Conservation (phyloP, 2,888 invertebrate genomes). For the Ditula angustiorana region DNA sequence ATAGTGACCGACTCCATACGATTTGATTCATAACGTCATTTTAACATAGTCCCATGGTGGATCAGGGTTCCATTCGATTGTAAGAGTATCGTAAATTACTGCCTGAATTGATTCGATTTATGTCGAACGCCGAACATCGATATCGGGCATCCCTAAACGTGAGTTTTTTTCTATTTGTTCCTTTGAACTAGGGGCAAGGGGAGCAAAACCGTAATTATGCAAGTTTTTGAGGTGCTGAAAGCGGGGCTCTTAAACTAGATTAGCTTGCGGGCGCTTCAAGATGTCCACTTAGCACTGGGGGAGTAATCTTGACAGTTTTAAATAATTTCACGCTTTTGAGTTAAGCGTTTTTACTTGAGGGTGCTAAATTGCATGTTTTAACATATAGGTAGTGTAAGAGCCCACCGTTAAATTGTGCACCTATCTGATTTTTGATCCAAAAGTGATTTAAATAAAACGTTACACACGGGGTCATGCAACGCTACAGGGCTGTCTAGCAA, state of each 20-base stretch:
- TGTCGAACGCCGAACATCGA: background rate
- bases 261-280: conserved; percentile 26
- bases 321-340: background rate
- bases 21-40: no score
- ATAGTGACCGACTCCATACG: no score
- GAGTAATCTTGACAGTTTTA: conserved; percentile 19
- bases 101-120: no score
- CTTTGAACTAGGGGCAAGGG: conserved; percentile 4
- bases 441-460: no score
- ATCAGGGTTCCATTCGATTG: no score
- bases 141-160: background rate
- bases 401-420: no score
- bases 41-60: no score
- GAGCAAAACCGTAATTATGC: conserved; percentile 8
- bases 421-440: no score
- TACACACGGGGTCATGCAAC: no score
- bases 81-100: no score
- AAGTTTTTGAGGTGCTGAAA: conserved; percentile 21
- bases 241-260: conserved; percentile 22
- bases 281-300: conserved; percentile 11
- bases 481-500: no score
- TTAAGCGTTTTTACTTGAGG: background rate
- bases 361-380: background rate
- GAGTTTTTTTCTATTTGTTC: conserved; percentile 17
- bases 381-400: no score